Evolutionary conservation across 2,113 vertebrate genomes (phyloP), one percentile per base, ranked within the genome.

Genomic region (Opisthocomus hoazin): DNA sequence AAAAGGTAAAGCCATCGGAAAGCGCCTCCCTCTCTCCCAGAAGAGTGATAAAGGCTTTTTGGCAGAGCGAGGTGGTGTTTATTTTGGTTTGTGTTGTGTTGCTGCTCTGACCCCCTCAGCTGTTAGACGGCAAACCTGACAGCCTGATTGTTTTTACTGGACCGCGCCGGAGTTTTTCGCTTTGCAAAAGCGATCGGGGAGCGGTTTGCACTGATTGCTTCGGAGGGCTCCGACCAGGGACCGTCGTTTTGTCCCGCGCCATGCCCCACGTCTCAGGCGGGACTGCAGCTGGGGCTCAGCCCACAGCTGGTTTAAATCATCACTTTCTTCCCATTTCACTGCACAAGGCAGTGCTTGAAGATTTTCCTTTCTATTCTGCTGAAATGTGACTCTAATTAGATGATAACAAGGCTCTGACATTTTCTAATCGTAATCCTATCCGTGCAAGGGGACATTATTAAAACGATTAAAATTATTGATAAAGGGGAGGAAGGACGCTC

Each of bases 361-460:
- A 93, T 96, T 92, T 96, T 82, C 89, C 94, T 93, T 94, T 96
- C 95, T 93, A 14, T 95, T 93, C 92, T 68, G 80, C 87, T 97
- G 97, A 97, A 97, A 97, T 96, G 95, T 95, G 97, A 97, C 84
- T 97, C 97, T 97, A 97, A 97, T 97, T 96, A 97, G 97, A 97
- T 97, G 97, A 97, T 97, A 97, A 97, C 96, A 97, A 97, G 96
- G 96, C 95, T 97, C 97, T 97, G 97, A 97, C 97, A 95, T 97
- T 97, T 97, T 97, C 91, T 96, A 97, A 97, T 97, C 75, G 97
- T 97, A 97, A 97, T 96, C 97, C 96, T 95, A 97, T 73, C 97
- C 75, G 4, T 91, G 83, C 34, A 36, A 94, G 74, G 96, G 85
- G 95, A 96, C 90, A 2, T 95, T 96, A 93, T 92, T 95, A 91